Base-by-base conservation (phyloP, 2,113 vertebrate species). In the Gymnogyps californianus region DNA sequence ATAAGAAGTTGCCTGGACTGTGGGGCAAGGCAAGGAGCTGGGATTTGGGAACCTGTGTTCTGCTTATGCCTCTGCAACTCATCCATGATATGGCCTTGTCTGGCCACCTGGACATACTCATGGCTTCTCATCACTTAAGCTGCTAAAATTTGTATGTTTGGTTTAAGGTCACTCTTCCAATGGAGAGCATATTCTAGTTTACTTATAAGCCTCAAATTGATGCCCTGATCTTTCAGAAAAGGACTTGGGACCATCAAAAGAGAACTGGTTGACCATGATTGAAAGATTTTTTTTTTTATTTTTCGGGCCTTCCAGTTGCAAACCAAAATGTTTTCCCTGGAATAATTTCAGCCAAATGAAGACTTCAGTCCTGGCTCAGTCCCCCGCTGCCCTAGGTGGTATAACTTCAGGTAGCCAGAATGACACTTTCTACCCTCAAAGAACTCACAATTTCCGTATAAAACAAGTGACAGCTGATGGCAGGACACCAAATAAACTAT, bases 41-140 rank as follows among this genome's bases (percentile, higher is more conserved):
- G 7, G 25, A 82, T 70, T 62, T 84, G 26, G 70, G 25, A 76
- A 28, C 5, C 21, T 20, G 9, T 22, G 8, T 28, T 77, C 61
- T 72, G 25, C 18, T 85, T 32, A 32, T 1, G 3, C 46, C 55
- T 76, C 61, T 85, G 25, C 34, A 82, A 67, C 29, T 85, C 29
- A 38, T 19, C 46, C 3, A 0, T 36, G 32, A 6, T 25, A 42
- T 0, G 3, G 29, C 25, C 32, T 58, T 59, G 7, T 61, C 85
- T 1, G 3, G 31, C 11, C 9, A 6, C 36, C 28, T 21, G 42
- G 25, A 76, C 6, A 6, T 4, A 28, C 17, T 24, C 1, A 1
- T 31, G 47, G 47, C 6, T 72, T 72, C 59, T 72, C 57, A 26
- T 5, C 38, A 59, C 32, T 82, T 70, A 13, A 0, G 5, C 20